These are phyloP conservation scores for Apis dorsata DNA, from an alignment of 1,140 invertebrate genomes.

Conservation along the genomic window DNA sequence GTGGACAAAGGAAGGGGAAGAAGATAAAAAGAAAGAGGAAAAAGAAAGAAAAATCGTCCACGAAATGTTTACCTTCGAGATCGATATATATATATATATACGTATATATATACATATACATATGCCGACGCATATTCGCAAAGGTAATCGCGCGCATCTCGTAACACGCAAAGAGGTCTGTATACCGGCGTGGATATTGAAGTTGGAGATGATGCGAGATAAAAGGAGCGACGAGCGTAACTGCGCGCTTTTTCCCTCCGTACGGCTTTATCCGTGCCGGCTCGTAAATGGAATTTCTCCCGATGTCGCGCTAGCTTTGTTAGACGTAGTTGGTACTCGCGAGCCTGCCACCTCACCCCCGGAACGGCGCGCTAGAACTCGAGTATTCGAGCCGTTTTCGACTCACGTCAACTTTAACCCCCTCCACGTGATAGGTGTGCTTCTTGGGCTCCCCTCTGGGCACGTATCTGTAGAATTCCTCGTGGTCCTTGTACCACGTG, in stretches of 20 bases:
- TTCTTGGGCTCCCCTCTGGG: constrained; percentile 83
- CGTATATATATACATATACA: background rate
- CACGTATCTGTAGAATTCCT: constrained; percentile 91
- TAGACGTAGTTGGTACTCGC: no score
- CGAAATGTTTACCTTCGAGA: background rate
- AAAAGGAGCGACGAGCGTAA: constrained; percentile 4
- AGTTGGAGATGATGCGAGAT: constrained; percentile 7
- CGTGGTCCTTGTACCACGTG: constrained; percentile 94
- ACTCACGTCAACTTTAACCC: constrained; percentile 89
- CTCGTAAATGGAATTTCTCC: constrained; percentile 24
- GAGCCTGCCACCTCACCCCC: no score
- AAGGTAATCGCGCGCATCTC: no score
- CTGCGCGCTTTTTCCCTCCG: background rate
- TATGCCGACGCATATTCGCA: background rate
- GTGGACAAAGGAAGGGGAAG: no score
- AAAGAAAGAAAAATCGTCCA: background rate
- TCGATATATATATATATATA: background rate
- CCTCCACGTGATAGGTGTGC: constrained; percentile 85
- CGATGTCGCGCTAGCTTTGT: background rate
- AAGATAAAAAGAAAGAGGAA: background rate
- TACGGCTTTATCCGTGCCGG: background rate
- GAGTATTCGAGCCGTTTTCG: constrained; percentile 16
- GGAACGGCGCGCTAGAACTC: background rate
- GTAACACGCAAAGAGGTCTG: no score
- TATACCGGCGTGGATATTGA: constrained; percentile 8